Evolutionary conservation across 1,140 invertebrate genomes (phyloP), one percentile per base, ranked within the genome.

Genomic region (Sinonovacula constricta): DNA sequence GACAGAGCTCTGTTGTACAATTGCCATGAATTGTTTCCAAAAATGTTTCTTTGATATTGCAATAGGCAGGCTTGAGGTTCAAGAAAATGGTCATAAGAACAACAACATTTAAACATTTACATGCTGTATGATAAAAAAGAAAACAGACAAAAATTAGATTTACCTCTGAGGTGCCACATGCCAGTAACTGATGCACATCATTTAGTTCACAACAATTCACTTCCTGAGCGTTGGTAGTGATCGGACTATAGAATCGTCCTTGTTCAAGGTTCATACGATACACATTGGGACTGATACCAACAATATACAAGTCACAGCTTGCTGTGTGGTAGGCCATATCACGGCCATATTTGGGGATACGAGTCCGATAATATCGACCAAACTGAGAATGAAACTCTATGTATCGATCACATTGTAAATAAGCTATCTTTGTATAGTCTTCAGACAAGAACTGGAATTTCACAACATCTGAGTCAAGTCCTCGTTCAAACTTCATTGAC

Each of bases 401-500:
- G 91, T 95, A 97, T 66, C 98, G 87, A 71, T 95, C 93, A 86
- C 91, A 91, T 86, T 94, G 92, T 7, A 95, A 87, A 81, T 94
- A 92, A 24, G 93, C 90, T 26, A 93, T 59, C 92, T 93, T 93
- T 14, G 90, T 87, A 70, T 92, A 93, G 83, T 93, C 92, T 22
- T 93, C 91, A 15, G 90, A 91, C n/a, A 93, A 79, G 59, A 90
- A 84, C 95, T 95, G 91, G 93, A 96, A 88, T 81, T 92, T 91
- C 7, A 92, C 81, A 28, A 91, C 96, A 93, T 99, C 98, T 2
- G 97, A 95, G 92, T 99, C 99, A 85, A 99, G 95, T 89, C 98
- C 99, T 85, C 98, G 93, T 91, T 99, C 98, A 93, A 99, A 99
- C 92, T 99, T 99, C 85, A 99, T 93, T 1, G 98, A 98, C 79